Percentiles rank a stretch among this genome's conserved stretches.
phyloP scores from a whole-genome alignment of 2,888 invertebrate genomes.

The Drosophila quinaria region DNA sequence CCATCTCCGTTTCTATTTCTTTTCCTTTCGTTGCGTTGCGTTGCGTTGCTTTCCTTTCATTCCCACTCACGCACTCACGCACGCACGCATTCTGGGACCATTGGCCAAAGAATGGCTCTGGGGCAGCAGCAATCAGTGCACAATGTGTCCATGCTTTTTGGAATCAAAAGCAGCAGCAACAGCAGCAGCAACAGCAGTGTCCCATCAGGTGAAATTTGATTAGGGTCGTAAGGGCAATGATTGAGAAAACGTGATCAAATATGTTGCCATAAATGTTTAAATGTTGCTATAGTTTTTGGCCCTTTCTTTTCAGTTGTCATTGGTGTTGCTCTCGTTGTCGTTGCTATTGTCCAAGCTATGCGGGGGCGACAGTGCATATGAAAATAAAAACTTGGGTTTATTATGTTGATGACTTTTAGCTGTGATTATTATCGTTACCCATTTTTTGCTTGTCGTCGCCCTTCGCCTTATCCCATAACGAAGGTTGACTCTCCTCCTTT shows the following conservation, averaged over 20 bases:
- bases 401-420: conserved; percentile 77
- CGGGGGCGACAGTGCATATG: conserved; percentile 59
- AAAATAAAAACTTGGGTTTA: conserved; percentile 70
- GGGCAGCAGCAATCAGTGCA: conserved; percentile 74
- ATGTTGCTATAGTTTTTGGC: conserved; percentile 69
- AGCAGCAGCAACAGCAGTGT: conserved; percentile 34
- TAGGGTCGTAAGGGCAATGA: conserved; percentile 84
- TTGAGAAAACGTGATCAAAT: conserved; percentile 84
- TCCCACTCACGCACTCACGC: conserved; percentile 52
- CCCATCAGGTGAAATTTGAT: conserved; percentile 85
- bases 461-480: conserved; percentile 20
- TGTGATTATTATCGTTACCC: conserved; percentile 74
- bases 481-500: conserved; percentile 6
- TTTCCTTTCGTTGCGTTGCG: not conserved
- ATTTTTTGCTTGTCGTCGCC: conserved; percentile 59
- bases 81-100: conserved; percentile 49
- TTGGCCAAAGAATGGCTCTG: conserved; percentile 35
- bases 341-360: conserved; percentile 52
- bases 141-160: conserved; percentile 77
- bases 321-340: conserved; percentile 3
- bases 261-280: conserved; percentile 80
- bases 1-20: not conserved
- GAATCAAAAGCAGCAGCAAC: conserved; percentile 43
- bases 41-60: not conserved
- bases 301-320: conserved; percentile 13